Evolutionary conservation across 2,888 invertebrate genomes (phyloP).

Genomic region (Patella pellucida): DNA sequence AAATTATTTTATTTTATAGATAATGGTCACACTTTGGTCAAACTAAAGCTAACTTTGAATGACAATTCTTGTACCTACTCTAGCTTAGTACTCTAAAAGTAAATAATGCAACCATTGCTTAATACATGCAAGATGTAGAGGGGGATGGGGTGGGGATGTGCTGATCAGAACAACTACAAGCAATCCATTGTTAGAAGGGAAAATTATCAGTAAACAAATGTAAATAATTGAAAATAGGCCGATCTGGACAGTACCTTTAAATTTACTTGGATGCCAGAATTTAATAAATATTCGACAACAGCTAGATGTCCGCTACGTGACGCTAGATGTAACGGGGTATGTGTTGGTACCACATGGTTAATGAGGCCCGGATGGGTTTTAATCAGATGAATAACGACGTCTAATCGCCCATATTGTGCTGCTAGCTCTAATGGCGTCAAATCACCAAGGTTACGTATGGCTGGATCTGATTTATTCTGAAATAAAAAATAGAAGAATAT

Average conservation of each 20-base stretch:
- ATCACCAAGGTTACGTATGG: slow-evolving; percentile 86
- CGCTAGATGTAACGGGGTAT: slow-evolving; percentile 92
- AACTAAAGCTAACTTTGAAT: no score
- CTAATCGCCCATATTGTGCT: slow-evolving; percentile 80
- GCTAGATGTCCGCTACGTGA: slow-evolving; percentile 83
- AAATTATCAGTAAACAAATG: no score
- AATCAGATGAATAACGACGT: slow-evolving; percentile 89
- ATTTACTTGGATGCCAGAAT: slow-evolving; percentile 90
- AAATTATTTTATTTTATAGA: no score
- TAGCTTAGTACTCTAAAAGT: no score
- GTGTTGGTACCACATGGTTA: slow-evolving; percentile 75
- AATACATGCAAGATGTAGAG: no score
- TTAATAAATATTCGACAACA: slow-evolving; percentile 85
- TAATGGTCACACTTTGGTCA: no score
- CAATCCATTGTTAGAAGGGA: no score
- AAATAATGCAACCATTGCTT: no score
- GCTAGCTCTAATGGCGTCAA: slow-evolving; percentile 95
- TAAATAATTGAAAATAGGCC: no score
- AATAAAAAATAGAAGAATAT: slow-evolving; percentile 11
- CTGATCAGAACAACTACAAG: no score
- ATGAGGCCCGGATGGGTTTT: slow-evolving; percentile 87
- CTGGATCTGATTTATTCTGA: slow-evolving; percentile 87
- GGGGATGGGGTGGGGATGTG: no score
- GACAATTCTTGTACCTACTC: no score
- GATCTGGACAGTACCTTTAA: slow-evolving; percentile 54